phyloP scores from a whole-genome alignment of 2,888 invertebrate genomes.

The Chalcosyrphus nemorum region DNA sequence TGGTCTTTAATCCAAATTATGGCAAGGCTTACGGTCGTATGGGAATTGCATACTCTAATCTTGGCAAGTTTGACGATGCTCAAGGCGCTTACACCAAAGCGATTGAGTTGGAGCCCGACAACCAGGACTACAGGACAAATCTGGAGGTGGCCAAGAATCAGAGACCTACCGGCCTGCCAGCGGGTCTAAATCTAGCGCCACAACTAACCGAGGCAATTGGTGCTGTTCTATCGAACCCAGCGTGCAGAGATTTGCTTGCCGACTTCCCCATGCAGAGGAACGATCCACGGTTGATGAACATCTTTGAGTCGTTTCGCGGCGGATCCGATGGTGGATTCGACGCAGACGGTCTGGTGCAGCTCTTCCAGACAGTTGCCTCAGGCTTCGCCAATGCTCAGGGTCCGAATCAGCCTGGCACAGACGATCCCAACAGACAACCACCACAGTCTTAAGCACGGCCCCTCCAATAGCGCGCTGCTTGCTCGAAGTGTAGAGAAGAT shows the following conservation, averaged over 20 bases:
- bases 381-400: slow-evolving; percentile 75
- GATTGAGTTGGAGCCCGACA: slow-evolving; percentile 94
- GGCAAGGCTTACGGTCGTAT: slow-evolving; percentile 97
- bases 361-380: slow-evolving; percentile 78
- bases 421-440: slow-evolving; percentile 71
- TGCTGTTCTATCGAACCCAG: slow-evolving; percentile 78
- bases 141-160: slow-evolving; percentile 88
- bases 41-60: slow-evolving; percentile 91
- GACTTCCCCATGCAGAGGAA: slow-evolving; percentile 28
- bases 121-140: slow-evolving; percentile 94
- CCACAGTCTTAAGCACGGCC: slow-evolving; percentile 73
- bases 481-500: slow-evolving; percentile 15
- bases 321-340: slow-evolving; percentile 45
- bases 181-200: slow-evolving; percentile 48
- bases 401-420: slow-evolving; percentile 46
- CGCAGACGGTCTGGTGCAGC: slow-evolving; percentile 77
- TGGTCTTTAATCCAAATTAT: slow-evolving; percentile 94
- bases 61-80: slow-evolving; percentile 92
- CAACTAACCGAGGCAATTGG: slow-evolving; percentile 77
- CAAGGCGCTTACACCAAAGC: slow-evolving; percentile 94
- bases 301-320: slow-evolving; percentile 34
- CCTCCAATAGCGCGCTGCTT: background rate
- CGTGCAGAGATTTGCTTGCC: slow-evolving; percentile 46
- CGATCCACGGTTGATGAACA: slow-evolving; percentile 39
- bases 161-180: background rate